Percentiles rank a stretch among this genome's conserved stretches.
phyloP scores from a whole-genome alignment of 1,140 invertebrate genomes.

The Diorhabda carinulata region DNA sequence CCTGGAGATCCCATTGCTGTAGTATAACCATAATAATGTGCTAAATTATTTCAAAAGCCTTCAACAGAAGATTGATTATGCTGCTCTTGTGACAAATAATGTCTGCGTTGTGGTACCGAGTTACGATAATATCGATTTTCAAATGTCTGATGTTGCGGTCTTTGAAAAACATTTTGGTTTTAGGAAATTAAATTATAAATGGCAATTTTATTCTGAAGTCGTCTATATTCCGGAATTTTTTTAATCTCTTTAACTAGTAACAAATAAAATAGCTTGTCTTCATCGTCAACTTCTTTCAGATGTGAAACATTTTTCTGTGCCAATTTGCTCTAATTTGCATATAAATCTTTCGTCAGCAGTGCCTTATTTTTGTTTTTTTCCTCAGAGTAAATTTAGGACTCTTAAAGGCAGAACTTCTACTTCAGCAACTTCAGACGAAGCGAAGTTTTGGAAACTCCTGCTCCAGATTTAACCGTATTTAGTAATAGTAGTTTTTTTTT shows the following conservation, averaged over 20 bases:
- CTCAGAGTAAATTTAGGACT: conserved; percentile 33
- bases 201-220: conserved; percentile 33
- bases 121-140: background rate
- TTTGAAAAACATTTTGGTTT: conserved; percentile 1
- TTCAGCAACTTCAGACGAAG: conserved; percentile 3
- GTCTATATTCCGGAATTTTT: conserved; percentile 35
- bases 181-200: conserved; percentile 15
- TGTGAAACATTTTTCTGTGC: conserved; percentile 31
- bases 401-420: conserved; percentile 30
- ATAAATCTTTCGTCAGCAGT: conserved; percentile 16
- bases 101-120: background rate
- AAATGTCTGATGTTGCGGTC: background rate
- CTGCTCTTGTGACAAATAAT: background rate
- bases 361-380: conserved; percentile 30
- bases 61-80: background rate
- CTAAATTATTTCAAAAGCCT: background rate
- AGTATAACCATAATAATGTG: conserved; percentile 3
- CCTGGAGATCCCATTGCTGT: conserved; percentile 1
- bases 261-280: conserved; percentile 38
- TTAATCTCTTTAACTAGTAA: conserved; percentile 36
- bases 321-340: conserved; percentile 26
- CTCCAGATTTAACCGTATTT: background rate
- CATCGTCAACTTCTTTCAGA: conserved; percentile 31
- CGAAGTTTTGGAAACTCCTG: conserved; percentile 3
- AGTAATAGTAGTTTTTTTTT: conserved; percentile 19